Conservation (phyloP, 1,140 invertebrate genomes). For the Apis dorsata region DNA sequence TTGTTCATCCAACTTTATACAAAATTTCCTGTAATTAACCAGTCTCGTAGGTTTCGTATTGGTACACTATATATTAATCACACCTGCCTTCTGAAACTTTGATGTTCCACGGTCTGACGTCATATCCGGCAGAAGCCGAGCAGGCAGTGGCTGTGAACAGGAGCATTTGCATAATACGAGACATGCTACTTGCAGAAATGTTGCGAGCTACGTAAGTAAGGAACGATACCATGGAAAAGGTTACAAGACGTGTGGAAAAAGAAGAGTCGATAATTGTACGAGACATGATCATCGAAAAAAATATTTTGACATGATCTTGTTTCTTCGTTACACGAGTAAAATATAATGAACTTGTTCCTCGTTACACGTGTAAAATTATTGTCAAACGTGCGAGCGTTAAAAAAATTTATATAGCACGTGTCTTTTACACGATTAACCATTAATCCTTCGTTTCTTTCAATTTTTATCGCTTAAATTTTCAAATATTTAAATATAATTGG, state of each 20-base stretch:
- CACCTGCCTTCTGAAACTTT: slow-evolving; percentile 49
- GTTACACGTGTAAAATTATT: slow-evolving; percentile 2
- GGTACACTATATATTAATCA: slow-evolving; percentile 43
- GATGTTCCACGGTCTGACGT: slow-evolving; percentile 50
- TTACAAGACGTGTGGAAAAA: neutral
- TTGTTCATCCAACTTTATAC: neutral
- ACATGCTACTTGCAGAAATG: slow-evolving; percentile 48
- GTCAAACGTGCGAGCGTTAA: neutral
- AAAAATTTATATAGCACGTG: neutral
- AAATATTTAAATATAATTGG: neutral
- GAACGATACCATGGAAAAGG: slow-evolving; percentile 1
- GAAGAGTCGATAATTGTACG: neutral
- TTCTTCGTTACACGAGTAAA: neutral
- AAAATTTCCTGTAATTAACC: slow-evolving; percentile 14
- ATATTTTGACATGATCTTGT: neutral
- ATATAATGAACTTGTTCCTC: neutral
- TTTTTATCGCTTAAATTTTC: neutral
- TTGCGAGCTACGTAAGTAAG: slow-evolving; percentile 10
- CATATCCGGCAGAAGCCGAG: slow-evolving; percentile 57
- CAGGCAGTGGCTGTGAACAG: slow-evolving; percentile 24
- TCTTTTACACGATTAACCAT: neutral
- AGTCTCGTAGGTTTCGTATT: neutral
- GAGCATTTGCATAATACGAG: slow-evolving; percentile 57
- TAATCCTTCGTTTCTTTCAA: neutral
- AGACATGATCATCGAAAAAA: neutral